Evolutionary conservation across 2,113 vertebrate genomes (phyloP).

Genomic region (Penelope pileata): DNA sequence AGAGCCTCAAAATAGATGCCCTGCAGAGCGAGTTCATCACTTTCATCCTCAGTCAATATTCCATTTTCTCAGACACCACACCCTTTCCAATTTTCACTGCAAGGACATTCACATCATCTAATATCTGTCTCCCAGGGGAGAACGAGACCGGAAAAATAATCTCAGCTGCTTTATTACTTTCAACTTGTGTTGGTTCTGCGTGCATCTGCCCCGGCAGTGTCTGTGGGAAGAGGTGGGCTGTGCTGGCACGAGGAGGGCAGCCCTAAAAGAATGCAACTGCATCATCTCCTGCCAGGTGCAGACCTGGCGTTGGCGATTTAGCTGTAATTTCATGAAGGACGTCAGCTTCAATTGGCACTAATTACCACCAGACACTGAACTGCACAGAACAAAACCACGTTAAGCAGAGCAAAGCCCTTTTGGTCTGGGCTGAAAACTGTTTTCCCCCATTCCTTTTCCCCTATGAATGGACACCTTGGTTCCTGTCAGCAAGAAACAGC

Average conservation of each 20-base stretch:
- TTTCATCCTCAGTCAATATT: not conserved
- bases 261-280: not conserved
- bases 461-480: rapidly evolving
- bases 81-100: not conserved
- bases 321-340: not conserved
- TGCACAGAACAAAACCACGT: not conserved
- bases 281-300: not conserved
- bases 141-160: not conserved
- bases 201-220: not conserved
- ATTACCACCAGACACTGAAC: conserved; percentile 23
- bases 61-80: not conserved
- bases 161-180: not conserved
- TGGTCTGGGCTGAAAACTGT: not conserved
- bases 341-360: not conserved
- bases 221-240: not conserved
- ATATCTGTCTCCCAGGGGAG: not conserved
- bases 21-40: not conserved
- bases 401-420: not conserved
- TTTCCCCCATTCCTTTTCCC: rapidly evolving
- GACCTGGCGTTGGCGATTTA: not conserved
- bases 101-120: not conserved
- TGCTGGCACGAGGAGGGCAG: not conserved
- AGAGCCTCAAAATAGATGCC: not conserved
- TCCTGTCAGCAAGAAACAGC: not conserved
- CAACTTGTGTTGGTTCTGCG: not conserved